These are phyloP conservation scores for Myiozetetes cayanensis DNA, from an alignment of 2,113 vertebrate species.

Conservation along the genomic window DNA sequence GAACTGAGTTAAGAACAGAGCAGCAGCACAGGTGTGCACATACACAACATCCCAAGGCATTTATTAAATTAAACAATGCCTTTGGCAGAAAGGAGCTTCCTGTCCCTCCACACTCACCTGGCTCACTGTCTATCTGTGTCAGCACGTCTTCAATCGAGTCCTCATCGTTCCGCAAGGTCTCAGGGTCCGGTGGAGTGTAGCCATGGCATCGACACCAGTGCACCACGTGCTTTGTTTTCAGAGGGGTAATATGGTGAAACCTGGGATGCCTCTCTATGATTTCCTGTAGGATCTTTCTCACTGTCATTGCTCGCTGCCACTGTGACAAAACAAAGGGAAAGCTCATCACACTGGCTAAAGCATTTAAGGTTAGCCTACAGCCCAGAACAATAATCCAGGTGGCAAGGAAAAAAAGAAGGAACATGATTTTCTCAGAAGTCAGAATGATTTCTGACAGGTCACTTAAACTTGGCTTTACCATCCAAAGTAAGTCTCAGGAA, in stretches of 20 bases:
- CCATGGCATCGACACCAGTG: constrained; percentile 95
- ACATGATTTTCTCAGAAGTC: neutral
- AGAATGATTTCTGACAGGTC: neutral
- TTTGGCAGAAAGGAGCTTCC: neutral
- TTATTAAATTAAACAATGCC: neutral
- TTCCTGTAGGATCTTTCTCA: constrained; percentile 89
- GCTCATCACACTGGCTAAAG: neutral
- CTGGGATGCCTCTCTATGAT: constrained; percentile 86
- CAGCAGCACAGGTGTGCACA: neutral
- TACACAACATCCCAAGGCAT: neutral
- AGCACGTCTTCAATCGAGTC: constrained; percentile 96
- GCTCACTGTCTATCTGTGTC: constrained; percentile 94
- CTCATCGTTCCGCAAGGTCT: constrained; percentile 78
- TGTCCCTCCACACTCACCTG: constrained; percentile 68
- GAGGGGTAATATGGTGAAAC: constrained; percentile 83
- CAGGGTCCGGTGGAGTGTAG: constrained; percentile 91
- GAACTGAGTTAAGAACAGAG: neutral
- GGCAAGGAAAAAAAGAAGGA: neutral
- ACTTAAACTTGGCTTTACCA: neutral
- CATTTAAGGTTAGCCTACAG: neutral
- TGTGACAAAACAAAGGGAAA: constrained; percentile 60
- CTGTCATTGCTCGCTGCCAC: constrained; percentile 93
- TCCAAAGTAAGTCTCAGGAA: neutral
- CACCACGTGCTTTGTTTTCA: constrained; percentile 91
- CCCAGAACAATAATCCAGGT: neutral